phyloP scores from a whole-genome alignment of 2,797 vertebrate species.

The Anguilla megastoma region DNA sequence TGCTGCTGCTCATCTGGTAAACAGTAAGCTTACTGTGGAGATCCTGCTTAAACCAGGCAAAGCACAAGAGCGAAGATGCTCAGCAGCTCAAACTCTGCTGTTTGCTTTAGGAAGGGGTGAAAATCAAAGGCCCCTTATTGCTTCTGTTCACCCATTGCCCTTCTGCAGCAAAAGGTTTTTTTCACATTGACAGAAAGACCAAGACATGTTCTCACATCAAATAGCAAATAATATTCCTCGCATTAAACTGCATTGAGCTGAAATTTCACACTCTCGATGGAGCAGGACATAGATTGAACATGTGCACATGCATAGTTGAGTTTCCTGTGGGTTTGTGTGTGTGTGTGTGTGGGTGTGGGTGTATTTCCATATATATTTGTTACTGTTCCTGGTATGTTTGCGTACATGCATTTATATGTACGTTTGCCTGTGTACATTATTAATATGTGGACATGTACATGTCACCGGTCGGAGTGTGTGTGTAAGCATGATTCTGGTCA shows the following conservation, averaged over 20 bases:
- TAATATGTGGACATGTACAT: not conserved
- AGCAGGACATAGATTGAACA: not conserved
- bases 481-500: not conserved
- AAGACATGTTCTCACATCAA: not conserved
- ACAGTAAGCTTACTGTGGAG: not conserved
- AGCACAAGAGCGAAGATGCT: not conserved
- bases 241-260: not conserved
- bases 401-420: not conserved
- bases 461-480: conserved; percentile 2
- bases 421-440: not conserved
- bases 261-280: not conserved
- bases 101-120: not conserved
- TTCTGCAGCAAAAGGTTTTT: not conserved
- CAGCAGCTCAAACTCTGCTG: not conserved
- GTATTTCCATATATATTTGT: not conserved
- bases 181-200: not conserved
- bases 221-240: not conserved
- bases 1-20: not conserved
- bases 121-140: not conserved
- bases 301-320: not conserved
- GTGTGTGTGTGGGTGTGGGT: not conserved
- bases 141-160: not conserved
- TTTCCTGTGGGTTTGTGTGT: not conserved
- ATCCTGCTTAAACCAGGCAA: not conserved
- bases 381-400: not conserved